Conservation (phyloP, 2,797 vertebrate genomes). For the Malurus leucopterus region DNA sequence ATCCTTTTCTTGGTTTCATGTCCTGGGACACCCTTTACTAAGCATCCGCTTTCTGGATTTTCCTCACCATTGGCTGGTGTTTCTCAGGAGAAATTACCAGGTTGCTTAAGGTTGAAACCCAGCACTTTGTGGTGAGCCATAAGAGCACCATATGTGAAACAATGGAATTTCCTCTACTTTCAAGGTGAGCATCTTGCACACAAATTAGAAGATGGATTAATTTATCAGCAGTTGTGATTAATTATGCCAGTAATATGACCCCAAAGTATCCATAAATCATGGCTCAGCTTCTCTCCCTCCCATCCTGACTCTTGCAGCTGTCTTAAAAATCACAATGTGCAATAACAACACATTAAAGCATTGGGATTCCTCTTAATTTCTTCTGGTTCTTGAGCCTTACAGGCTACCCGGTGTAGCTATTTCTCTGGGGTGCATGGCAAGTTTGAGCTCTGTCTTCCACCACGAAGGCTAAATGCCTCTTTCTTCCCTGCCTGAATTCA, state of each 20-base stretch:
- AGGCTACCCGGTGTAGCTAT: neutral
- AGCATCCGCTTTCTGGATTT: neutral
- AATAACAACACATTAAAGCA: constrained; percentile 1
- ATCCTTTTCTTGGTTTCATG: neutral
- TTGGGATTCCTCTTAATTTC: neutral
- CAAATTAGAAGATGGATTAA: constrained; percentile 30
- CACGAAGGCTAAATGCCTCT: neutral
- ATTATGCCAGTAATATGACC: neutral
- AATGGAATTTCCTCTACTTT: neutral
- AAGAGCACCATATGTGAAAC: neutral
- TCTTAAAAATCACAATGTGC: neutral
- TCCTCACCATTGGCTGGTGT: neutral
- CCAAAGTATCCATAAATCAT: constrained; percentile 23
- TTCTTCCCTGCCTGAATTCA: neutral
- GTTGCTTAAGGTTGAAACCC: neutral
- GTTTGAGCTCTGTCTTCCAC: neutral
- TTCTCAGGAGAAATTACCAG: neutral
- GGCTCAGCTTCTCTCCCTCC: neutral
- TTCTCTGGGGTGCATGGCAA: neutral
- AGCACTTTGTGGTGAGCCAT: neutral
- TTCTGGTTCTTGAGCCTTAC: neutral
- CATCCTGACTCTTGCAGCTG: neutral
- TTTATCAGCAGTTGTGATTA: constrained; percentile 41
- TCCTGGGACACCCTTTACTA: neutral
- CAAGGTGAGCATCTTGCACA: neutral